These are phyloP conservation scores for Cirrhinus mrigala DNA, from an alignment of 2,797 vertebrate genomes.

Conservation along the genomic window DNA sequence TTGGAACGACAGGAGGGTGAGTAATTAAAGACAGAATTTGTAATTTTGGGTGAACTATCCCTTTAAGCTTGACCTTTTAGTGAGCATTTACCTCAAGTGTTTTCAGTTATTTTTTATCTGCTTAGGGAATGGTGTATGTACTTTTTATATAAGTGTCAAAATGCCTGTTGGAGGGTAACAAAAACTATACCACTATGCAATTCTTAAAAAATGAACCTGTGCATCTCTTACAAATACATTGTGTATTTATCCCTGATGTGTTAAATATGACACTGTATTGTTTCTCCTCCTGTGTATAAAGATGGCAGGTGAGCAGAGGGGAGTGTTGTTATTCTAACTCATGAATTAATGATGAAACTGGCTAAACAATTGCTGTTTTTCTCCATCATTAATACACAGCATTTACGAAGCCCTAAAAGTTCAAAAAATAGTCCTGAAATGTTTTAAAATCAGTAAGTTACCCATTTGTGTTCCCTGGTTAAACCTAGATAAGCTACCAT, in stretches of 20 bases:
- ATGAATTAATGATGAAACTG: slow-evolving; percentile 48
- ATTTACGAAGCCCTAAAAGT: background rate
- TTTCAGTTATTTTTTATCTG: background rate
- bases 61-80: background rate
- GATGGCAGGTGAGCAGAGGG: background rate
- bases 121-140: background rate
- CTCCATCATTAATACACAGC: slow-evolving; percentile 8
- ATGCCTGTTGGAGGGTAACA: background rate
- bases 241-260: slow-evolving; percentile 52
- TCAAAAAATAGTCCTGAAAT: background rate
- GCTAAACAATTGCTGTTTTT: slow-evolving; percentile 18
- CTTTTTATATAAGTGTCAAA: background rate
- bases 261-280: background rate
- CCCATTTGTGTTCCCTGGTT: background rate
- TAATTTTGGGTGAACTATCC: no score
- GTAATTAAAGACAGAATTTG: no score
- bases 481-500: background rate
- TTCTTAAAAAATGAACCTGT: slow-evolving; percentile 5
- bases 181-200: background rate
- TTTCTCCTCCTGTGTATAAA: slow-evolving; percentile 31
- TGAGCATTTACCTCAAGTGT: background rate
- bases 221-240: slow-evolving; percentile 29
- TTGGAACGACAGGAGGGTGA: no score
- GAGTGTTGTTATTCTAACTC: slow-evolving; percentile 32
- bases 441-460: background rate